Evolutionary conservation across 2,888 invertebrate genomes (phyloP).

Genomic region (Gastrophysa polygoni): DNA sequence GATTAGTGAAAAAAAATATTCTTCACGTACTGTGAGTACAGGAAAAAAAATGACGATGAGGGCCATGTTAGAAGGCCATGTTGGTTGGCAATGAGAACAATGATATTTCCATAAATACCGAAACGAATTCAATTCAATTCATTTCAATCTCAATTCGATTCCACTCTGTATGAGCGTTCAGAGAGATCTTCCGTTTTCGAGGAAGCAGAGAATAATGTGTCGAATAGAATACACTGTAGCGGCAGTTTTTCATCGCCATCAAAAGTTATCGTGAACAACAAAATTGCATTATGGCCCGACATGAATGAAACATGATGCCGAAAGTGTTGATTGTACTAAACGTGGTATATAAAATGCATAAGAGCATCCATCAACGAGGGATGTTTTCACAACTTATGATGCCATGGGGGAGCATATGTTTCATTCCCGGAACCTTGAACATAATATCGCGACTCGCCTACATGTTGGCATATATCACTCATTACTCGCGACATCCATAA

Average conservation of each 20-base stretch:
- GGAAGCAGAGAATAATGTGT: neutral
- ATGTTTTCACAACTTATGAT: slow-evolving; percentile 21
- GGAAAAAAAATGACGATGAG: too few relatives aligned
- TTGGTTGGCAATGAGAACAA: too few relatives aligned
- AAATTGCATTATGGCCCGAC: neutral
- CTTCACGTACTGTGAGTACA: too few relatives aligned
- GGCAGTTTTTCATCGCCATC: neutral
- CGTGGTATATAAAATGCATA: slow-evolving; percentile 22
- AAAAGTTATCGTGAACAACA: neutral
- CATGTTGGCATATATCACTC: slow-evolving; percentile 39
- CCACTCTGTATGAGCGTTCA: too few relatives aligned
- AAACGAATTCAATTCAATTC: too few relatives aligned
- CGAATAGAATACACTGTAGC: neutral
- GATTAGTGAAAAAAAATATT: too few relatives aligned
- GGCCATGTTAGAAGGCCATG: too few relatives aligned
- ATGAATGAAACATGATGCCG: slow-evolving; percentile 26
- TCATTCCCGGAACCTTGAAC: slow-evolving; percentile 38
- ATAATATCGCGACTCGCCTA: slow-evolving; percentile 33
- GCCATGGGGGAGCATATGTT: slow-evolving; percentile 39
- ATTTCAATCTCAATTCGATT: too few relatives aligned
- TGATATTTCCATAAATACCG: too few relatives aligned
- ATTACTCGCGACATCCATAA: slow-evolving; percentile 32
- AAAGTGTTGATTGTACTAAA: slow-evolving; percentile 22
- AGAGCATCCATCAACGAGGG: slow-evolving; percentile 28
- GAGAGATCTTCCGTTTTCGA: too few relatives aligned